Evolutionary conservation across 2,113 vertebrate species (phyloP).

Genomic region (Tupaia tana): DNA sequence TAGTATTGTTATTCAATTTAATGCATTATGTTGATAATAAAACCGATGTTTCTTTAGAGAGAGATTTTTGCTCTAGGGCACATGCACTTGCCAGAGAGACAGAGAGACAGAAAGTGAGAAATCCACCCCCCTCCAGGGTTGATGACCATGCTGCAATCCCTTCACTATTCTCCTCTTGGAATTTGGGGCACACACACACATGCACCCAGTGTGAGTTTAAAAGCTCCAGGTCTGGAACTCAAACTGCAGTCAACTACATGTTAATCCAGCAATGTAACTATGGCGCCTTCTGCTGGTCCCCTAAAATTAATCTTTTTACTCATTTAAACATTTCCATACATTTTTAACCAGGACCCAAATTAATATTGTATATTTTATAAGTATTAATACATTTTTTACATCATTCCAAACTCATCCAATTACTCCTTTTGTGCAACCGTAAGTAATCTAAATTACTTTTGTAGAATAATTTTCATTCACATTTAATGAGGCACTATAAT

Average conservation of each 20-base stretch:
- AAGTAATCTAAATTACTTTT: background rate
- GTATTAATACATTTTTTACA: background rate
- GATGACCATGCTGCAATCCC: too few species aligned
- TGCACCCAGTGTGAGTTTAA: too few species aligned
- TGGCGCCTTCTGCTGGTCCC: too few species aligned
- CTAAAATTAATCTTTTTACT: too few species aligned
- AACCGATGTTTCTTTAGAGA: background rate
- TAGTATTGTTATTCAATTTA: background rate
- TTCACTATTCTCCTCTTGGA: too few species aligned
- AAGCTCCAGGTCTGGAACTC: too few species aligned
- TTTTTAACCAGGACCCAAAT: background rate
- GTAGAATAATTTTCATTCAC: background rate
- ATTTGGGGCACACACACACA: too few species aligned
- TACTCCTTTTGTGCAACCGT: background rate
- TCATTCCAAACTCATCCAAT: background rate
- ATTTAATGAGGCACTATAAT: background rate
- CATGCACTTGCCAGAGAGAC: too few species aligned
- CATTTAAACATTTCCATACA: background rate
- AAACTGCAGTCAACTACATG: too few species aligned
- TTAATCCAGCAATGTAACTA: too few species aligned
- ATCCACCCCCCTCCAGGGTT: too few species aligned
- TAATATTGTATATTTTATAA: constrained; percentile 1
- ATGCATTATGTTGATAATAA: background rate
- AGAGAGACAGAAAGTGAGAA: too few species aligned
- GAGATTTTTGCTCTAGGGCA: background rate